Percentiles rank a stretch among this genome's conserved stretches.
These are phyloP conservation scores for Gastrophryne carolinensis DNA, from an alignment of 2,797 vertebrate genomes.

Conservation along the genomic window DNA sequence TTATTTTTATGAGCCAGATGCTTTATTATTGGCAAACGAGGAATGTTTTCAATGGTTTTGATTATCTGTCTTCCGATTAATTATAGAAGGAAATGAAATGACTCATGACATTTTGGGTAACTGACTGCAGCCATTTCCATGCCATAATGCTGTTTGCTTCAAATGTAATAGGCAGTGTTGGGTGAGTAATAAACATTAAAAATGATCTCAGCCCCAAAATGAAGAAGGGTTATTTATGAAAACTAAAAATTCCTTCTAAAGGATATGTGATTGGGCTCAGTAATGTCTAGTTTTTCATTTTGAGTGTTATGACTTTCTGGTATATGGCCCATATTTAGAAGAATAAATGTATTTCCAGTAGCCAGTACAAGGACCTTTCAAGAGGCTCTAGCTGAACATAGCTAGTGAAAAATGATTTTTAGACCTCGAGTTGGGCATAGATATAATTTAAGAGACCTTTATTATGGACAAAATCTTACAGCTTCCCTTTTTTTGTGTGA, in stretches of 20 bases:
- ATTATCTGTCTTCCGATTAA: conserved; percentile 34
- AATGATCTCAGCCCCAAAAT: background rate
- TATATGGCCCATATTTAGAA: no score
- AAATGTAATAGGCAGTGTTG: background rate
- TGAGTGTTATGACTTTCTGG: no score
- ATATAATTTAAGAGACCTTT: no score
- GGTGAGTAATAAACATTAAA: background rate
- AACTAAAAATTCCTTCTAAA: background rate
- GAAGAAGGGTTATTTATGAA: background rate
- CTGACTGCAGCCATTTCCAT: conserved; percentile 4
- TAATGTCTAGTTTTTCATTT: background rate
- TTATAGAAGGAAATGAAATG: conserved; percentile 37
- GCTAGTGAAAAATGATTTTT: no score
- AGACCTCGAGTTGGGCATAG: no score
- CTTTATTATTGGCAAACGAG: conserved; percentile 23
- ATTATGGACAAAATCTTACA: no score
- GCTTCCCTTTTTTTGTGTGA: no score
- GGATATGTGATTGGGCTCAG: background rate
- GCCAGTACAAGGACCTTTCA: no score
- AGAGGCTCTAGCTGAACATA: no score
- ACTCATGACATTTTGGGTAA: conserved; percentile 33
- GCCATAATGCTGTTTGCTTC: background rate
- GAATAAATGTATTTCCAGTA: background rate
- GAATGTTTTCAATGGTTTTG: conserved; percentile 36
- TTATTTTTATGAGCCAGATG: conserved; percentile 38